Base-by-base conservation (phyloP, 1,140 invertebrate species). In the Aphaenogaster ashmeadi region DNA sequence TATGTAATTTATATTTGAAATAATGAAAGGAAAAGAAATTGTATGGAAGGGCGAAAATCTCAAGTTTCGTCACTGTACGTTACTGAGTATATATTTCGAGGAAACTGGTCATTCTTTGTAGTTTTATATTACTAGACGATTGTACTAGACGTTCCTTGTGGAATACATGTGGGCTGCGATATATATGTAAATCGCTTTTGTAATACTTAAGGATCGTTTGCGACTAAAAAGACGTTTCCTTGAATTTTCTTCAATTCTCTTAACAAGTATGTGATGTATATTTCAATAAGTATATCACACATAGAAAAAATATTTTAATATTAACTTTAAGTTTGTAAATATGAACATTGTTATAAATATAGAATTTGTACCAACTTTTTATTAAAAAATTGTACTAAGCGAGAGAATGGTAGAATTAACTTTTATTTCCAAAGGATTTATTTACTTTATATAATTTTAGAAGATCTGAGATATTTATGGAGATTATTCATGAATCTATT, bases 361-460 rank as follows among this genome's bases (percentile, higher is more conserved):
- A 44, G 4, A 69, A 69, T 69, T 47, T 69, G 41, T 47, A 47
- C 6, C 4, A 47, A 67, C 0, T 47, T 44, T 69, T 69, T 27
- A 47, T 69, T 44, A 47, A 47, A 69, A 4, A 69, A 69, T 69
- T 47, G 1, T 69, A 58, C n/a, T 69, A 69, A 67, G 36, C 7
- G 64, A 67, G 18, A 67, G 4, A 69, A 67, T 0, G n/a, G n/a
- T 13, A 67, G 21, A 69, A 47, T 13, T 11, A 69, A 41, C 3
- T 41, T 41, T 64, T 38, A 5, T 18, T 64, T 64, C n/a, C 3
- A n/a, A 15, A 62, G 15, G 8, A 36, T 62, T 36, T 27, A 60
- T 64, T 38, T 38, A 64, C 8, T 44, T 44, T 7, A 44, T 44
- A 44, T 44, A 21, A 21, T 9, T 58, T 58, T 58, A 58, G 8